phyloP scores from a whole-genome alignment of 2,797 vertebrate species.

The Cygnus olor region DNA sequence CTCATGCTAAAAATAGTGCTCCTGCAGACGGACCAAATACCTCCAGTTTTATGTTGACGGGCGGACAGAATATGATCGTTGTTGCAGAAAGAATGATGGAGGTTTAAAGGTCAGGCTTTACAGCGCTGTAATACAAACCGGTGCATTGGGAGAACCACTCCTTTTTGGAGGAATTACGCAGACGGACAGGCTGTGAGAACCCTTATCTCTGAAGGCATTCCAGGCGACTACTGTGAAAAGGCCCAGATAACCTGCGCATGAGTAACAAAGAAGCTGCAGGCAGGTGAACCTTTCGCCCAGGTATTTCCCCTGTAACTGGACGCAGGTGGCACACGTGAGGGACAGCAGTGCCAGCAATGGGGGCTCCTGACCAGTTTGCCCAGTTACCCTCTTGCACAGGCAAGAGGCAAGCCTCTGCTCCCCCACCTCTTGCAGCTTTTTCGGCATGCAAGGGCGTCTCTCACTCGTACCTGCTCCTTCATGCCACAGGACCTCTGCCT shows the following conservation, averaged over 20 bases:
- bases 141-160: neutral
- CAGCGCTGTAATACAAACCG: neutral
- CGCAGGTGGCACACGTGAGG: neutral
- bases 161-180: neutral
- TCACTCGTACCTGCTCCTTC: neutral
- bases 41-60: neutral
- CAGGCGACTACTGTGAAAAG: neutral
- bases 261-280: neutral
- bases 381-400: neutral
- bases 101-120: neutral
- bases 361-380: neutral
- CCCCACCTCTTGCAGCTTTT: neutral
- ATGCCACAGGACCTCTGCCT: neutral
- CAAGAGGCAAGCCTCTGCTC: neutral
- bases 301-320: neutral
- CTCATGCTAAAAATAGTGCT: constrained; percentile 44
- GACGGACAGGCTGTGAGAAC: neutral
- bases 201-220: neutral
- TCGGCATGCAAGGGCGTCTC: fast-evolving
- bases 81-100: neutral
- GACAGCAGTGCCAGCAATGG: fast-evolving
- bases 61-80: neutral
- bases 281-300: neutral
- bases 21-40: neutral
- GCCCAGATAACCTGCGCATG: neutral